These are phyloP conservation scores for Sinocyclocheilus anshuiensis DNA, from an alignment of 2,113 vertebrate species.

Conservation along the genomic window DNA sequence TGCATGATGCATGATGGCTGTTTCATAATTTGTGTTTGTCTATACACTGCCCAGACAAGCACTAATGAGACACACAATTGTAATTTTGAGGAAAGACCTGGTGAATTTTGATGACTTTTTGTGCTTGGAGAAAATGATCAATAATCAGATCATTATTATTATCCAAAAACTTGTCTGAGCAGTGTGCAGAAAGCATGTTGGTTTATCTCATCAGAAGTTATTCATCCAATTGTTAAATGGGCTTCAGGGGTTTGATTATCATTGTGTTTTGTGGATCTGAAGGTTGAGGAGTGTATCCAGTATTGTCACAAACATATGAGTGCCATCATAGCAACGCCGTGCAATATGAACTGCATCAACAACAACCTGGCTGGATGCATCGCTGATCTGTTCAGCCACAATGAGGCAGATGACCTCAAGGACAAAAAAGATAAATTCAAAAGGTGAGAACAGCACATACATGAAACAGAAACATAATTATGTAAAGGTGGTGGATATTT, in stretches of 20 bases:
- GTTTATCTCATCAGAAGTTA: not conserved
- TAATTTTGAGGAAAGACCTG: not conserved
- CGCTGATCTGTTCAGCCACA: conserved; percentile 90
- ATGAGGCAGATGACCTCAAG: conserved; percentile 90
- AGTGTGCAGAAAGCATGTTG: conserved; percentile 1
- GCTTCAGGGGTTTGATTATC: not conserved
- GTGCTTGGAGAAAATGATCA: not conserved
- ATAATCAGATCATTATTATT: not conserved
- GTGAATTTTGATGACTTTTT: not conserved
- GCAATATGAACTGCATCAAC: conserved; percentile 99
- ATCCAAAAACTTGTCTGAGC: not conserved
- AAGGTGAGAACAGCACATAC: conserved; percentile 74
- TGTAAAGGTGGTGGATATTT: not conserved
- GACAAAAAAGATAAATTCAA: conserved; percentile 99
- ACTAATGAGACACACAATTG: not conserved
- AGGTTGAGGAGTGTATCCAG: conserved; percentile 94
- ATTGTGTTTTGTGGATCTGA: conserved; percentile 42
- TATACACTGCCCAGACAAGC: conserved; percentile 21
- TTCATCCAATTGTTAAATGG: not conserved
- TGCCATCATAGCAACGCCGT: conserved; percentile 90
- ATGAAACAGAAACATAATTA: not conserved
- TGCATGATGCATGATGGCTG: conserved; percentile 54
- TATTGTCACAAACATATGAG: conserved; percentile 97
- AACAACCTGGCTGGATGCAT: conserved; percentile 88
- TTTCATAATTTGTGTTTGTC: conserved; percentile 15